Conservation (phyloP, 2,113 vertebrate genomes). For the Lanius ludovicianus region DNA sequence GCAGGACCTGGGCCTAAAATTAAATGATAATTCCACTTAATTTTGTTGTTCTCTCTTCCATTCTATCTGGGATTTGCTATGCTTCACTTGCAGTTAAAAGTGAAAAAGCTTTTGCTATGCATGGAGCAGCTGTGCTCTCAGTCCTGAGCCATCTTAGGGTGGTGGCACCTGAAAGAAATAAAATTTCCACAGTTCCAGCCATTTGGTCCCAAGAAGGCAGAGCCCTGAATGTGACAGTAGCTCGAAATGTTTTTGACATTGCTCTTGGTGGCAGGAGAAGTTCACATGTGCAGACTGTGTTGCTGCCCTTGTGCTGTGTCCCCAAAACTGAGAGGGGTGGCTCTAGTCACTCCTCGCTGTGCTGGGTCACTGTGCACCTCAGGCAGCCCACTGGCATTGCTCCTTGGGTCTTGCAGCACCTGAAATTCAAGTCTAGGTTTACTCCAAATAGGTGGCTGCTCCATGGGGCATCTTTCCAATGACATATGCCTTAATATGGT, state of each 20-base stretch:
- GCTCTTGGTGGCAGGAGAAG: neutral
- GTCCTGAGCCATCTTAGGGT: neutral
- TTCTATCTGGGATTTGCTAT: neutral
- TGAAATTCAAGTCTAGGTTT: neutral
- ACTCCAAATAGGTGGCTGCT: neutral
- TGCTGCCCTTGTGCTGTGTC: neutral
- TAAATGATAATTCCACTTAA: neutral
- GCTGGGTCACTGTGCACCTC: neutral
- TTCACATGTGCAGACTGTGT: neutral
- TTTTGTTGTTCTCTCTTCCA: neutral
- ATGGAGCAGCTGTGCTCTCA: neutral
- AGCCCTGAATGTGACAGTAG: neutral
- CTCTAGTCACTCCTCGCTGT: accelerated
- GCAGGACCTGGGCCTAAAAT: neutral
- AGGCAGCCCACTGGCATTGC: neutral
- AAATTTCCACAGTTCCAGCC: neutral
- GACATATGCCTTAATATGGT: neutral
- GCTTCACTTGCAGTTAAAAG: neutral
- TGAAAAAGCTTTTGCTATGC: neutral
- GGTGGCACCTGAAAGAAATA: neutral
- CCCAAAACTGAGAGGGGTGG: neutral
- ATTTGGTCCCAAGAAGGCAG: neutral
- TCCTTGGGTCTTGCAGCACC: neutral
- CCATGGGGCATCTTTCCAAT: neutral
- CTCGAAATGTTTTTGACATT: accelerated